A percentile compares a stretch with the other conserved stretches of the same genome.
Evolutionary conservation across 1,140 invertebrate genomes (phyloP).

Genomic region (Trachymyrmex septentrionalis): DNA sequence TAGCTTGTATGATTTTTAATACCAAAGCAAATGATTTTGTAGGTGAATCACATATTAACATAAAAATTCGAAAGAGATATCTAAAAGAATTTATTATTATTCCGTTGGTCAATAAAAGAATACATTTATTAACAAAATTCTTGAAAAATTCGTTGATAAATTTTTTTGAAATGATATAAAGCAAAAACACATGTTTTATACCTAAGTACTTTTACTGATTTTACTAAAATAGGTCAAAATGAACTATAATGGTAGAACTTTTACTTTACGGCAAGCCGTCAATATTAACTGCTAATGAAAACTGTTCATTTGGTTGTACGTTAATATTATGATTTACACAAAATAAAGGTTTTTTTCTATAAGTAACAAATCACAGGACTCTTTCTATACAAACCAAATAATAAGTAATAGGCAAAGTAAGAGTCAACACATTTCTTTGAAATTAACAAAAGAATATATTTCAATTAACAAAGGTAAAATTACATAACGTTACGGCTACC

Average conservation of each 20-base stretch:
- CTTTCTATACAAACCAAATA: too few relatives aligned
- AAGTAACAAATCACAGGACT: too few relatives aligned
- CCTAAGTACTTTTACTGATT: slow-evolving; percentile 12
- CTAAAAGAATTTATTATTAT: slow-evolving; percentile 15
- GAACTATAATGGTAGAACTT: slow-evolving; percentile 8
- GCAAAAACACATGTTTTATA: slow-evolving; percentile 16
- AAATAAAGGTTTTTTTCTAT: too few relatives aligned
- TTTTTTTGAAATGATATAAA: slow-evolving; percentile 18
- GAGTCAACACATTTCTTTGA: too few relatives aligned
- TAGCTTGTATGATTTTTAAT: neutral
- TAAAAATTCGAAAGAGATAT: neutral
- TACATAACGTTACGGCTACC: too few relatives aligned
- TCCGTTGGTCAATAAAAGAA: neutral
- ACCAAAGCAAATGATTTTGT: neutral
- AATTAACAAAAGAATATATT: too few relatives aligned
- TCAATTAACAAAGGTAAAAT: too few relatives aligned
- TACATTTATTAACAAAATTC: slow-evolving; percentile 13
- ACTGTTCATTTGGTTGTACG: neutral
- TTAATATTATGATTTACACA: slow-evolving; percentile 1
- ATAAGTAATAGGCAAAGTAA: too few relatives aligned
- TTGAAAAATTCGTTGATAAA: neutral
- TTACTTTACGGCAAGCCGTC: slow-evolving; percentile 9
- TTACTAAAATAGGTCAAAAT: slow-evolving; percentile 22
- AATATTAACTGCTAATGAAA: slow-evolving; percentile 28
- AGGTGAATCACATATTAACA: slow-evolving; percentile 16